Evolutionary conservation across 1,140 invertebrate species (phyloP), one percentile per base, ranked within the genome.

Genomic region (Dolichoris vasculosae): DNA sequence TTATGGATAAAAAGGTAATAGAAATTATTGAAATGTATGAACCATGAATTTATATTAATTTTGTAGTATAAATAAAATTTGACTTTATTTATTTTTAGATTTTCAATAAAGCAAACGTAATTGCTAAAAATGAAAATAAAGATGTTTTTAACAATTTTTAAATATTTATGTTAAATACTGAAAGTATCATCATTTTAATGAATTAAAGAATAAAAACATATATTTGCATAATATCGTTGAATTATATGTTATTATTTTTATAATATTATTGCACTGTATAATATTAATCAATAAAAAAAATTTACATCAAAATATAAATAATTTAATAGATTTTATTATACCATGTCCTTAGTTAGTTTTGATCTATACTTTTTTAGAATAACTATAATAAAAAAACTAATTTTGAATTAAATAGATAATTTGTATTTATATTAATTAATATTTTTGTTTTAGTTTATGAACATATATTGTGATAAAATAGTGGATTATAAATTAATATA

Each of bases 1-100:
- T 11, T 67, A 0, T 86, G 81, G 75, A 63, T 38, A 13, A 82
- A 32, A 59, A 77, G 73, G 82, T 84, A 32, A 82, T 4, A 4
- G n/a, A n/a, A n/a, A n/a, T n/a, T n/a, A n/a, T n/a, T 59, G 23
- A 26, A 59, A 26, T 4, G 23, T 26, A 13, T 9, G 26, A 59
- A 59, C 13, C 13, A 46, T 2, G 9, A 17, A 59, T 26, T 59
- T 9, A 26, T 7, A 13, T 46, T 13, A n/a, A 46, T 46, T 46
- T 46, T 46, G 13, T 13, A 46, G 43, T 46, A 4, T 59, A 59
- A 59, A 26, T 9, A 4, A 59, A 26, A 2, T 26, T 59, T 59
- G 23, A 59, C 23, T 59, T 26, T 6, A 26, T 59, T 55, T 59
- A 26, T 26, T 59, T 59, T 26, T 59, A 59, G 55, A 2, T 1